phyloP scores from a whole-genome alignment of 1,140 invertebrate genomes.

The Drosophila navojoa region DNA sequence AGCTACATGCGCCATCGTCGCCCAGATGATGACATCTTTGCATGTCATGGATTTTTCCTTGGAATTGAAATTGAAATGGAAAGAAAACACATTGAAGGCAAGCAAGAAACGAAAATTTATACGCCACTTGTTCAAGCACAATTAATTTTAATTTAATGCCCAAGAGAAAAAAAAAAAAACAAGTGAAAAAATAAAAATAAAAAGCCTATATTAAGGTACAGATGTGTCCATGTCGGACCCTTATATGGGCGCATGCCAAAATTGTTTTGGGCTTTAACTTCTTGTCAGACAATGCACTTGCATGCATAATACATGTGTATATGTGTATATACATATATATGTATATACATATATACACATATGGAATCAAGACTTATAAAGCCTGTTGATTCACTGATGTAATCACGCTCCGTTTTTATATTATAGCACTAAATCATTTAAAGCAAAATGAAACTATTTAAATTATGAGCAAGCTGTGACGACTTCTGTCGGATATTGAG shows the following conservation, averaged over 20 bases:
- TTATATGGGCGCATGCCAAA: slow-evolving; percentile 63
- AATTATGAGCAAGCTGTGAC: slow-evolving; percentile 51
- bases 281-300: slow-evolving; percentile 60
- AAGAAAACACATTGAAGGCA: slow-evolving; percentile 18
- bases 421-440: background rate
- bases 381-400: slow-evolving; percentile 32
- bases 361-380: slow-evolving; percentile 11
- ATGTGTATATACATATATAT: too few species aligned
- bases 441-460: slow-evolving; percentile 11
- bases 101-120: slow-evolving; percentile 65
- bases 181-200: background rate
- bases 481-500: slow-evolving; percentile 35
- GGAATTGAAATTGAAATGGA: slow-evolving; percentile 72
- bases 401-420: slow-evolving; percentile 4
- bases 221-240: slow-evolving; percentile 56
- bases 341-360: background rate
- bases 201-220: slow-evolving; percentile 59
- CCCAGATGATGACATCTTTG: slow-evolving; percentile 64
- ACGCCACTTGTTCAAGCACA: slow-evolving; percentile 59
- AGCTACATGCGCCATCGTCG: slow-evolving; percentile 7
- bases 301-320: slow-evolving; percentile 29
- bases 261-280: slow-evolving; percentile 36
- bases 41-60: slow-evolving; percentile 68
- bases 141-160: slow-evolving; percentile 76
- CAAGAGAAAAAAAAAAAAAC: slow-evolving; percentile 45